A percentile compares a stretch with the other conserved stretches of the same genome.
phyloP scores from a whole-genome alignment of 2,888 invertebrate species.

The Lochmaea capreae region DNA sequence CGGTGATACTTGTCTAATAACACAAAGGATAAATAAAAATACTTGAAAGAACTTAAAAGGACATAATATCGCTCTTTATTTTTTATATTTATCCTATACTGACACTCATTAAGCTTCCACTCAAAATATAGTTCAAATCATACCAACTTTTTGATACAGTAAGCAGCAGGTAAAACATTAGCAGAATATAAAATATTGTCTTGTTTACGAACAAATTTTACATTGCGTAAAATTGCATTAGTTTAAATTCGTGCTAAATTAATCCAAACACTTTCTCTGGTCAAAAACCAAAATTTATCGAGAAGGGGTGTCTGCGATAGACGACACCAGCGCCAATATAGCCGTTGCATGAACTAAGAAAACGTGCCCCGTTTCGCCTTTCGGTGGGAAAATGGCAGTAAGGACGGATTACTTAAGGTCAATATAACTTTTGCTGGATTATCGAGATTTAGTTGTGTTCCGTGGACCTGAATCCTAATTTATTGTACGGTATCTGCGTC shows the following conservation, averaged over 20 bases:
- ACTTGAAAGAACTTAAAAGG: no score
- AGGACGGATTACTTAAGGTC: slow-evolving; percentile 57
- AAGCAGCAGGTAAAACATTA: not conserved
- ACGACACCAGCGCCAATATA: slow-evolving; percentile 39
- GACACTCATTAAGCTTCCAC: no score
- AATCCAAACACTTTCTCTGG: slow-evolving; percentile 15
- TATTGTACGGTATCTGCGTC: slow-evolving; percentile 52
- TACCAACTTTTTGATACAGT: no score
- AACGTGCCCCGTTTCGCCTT: slow-evolving; percentile 46
- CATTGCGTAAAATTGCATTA: slow-evolving; percentile 8
- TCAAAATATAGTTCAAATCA: no score
- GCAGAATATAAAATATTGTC: not conserved
- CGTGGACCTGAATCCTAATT: slow-evolving; percentile 57
- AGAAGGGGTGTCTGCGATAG: slow-evolving; percentile 29
- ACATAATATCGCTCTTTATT: no score
- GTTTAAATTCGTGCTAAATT: slow-evolving; percentile 22
- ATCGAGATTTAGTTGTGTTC: slow-evolving; percentile 58
- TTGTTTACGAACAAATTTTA: not conserved
- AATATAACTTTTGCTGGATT: slow-evolving; percentile 61
- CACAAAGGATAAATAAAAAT: no score
- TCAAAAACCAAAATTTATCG: slow-evolving; percentile 31
- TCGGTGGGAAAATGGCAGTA: slow-evolving; percentile 48
- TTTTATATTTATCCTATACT: no score
- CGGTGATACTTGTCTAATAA: no score
- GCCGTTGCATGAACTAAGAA: slow-evolving; percentile 53